Conservation (phyloP, 2,888 invertebrate species). For the Napeogenes sylphis region DNA sequence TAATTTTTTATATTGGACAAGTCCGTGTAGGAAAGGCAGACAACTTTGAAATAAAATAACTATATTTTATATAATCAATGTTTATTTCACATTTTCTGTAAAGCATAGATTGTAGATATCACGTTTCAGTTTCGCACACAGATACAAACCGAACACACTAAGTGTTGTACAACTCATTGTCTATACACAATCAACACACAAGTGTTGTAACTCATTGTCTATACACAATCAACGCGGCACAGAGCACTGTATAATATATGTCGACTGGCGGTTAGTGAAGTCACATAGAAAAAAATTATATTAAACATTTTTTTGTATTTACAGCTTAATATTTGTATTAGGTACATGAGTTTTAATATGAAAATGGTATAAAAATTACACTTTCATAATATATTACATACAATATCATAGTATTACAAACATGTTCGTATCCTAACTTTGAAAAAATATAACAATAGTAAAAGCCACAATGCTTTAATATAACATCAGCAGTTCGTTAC, state of each 20-base stretch:
- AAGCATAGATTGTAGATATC: constrained; percentile 78
- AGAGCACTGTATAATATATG: constrained; percentile 58
- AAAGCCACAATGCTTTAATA: constrained; percentile 65
- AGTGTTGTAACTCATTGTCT: constrained; percentile 61
- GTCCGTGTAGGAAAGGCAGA: constrained; percentile 18
- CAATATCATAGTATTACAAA: constrained; percentile 70
- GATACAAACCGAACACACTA: constrained; percentile 71
- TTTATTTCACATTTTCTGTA: constrained; percentile 75
- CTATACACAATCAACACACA: constrained; percentile 72
- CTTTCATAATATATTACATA: constrained; percentile 69
- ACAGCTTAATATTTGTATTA: constrained; percentile 71
- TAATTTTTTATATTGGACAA: too few relatives aligned
- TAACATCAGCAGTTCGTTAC: constrained; percentile 60
- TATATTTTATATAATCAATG: constrained; percentile 58
- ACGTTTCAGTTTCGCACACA: constrained; percentile 76
- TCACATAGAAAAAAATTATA: constrained; percentile 74
- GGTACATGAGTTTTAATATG: constrained; percentile 76
- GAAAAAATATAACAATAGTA: constrained; percentile 76
- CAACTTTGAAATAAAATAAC: constrained; percentile 27
- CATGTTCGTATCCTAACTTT: constrained; percentile 67
- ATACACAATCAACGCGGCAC: constrained; percentile 64
- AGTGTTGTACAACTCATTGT: constrained; percentile 61
- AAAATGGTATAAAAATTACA: constrained; percentile 78
- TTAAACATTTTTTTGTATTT: constrained; percentile 66
- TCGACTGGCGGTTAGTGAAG: constrained; percentile 70